These are phyloP conservation scores for Brachyhypopomus gauderio DNA, from an alignment of 2,113 vertebrate genomes.

Conservation along the genomic window DNA sequence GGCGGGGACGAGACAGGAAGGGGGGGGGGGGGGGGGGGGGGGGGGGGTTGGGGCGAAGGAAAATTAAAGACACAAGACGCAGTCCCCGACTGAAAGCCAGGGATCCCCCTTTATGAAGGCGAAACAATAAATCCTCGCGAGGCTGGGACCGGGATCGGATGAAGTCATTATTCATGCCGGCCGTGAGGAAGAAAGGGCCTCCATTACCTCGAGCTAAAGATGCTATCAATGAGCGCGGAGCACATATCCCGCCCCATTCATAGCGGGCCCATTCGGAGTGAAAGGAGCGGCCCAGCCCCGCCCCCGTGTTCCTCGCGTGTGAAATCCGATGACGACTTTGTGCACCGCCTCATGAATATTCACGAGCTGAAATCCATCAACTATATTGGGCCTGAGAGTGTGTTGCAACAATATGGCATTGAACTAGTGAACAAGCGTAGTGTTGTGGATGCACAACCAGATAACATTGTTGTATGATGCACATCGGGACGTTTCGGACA, in stretches of 20 bases:
- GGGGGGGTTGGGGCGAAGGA: constrained; percentile 93
- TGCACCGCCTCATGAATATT: constrained; percentile 64
- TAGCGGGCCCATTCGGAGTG: constrained; percentile 93
- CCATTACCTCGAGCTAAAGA: constrained; percentile 99
- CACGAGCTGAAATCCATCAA: constrained; percentile 58
- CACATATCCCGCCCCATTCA: constrained; percentile 98
- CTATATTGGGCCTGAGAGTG: constrained; percentile 46
- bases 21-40: constrained; percentile 53
- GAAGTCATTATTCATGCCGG: constrained; percentile 99
- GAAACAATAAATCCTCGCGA: constrained; percentile 86
- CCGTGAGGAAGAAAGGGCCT: constrained; percentile 83
- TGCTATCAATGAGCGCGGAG: constrained; percentile 98
- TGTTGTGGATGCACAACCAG: constrained; percentile 32
- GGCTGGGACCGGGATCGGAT: constrained; percentile 84
- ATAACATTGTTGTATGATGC: constrained; percentile 8
- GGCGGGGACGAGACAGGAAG: constrained; percentile 72
- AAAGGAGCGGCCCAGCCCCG: constrained; percentile 93
- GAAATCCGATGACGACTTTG: constrained; percentile 67
- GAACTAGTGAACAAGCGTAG: constrained; percentile 24
- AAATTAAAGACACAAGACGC: constrained; percentile 88
- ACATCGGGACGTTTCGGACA: neutral
- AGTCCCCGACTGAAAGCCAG: constrained; percentile 88
- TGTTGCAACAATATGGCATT: constrained; percentile 55
- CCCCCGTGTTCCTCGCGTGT: constrained; percentile 77
- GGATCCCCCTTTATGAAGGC: constrained; percentile 74